A percentile compares a stretch with the other conserved stretches of the same genome.
Evolutionary conservation across 1,140 invertebrate species (phyloP).

Genomic region (Hesperophylax magnus): DNA sequence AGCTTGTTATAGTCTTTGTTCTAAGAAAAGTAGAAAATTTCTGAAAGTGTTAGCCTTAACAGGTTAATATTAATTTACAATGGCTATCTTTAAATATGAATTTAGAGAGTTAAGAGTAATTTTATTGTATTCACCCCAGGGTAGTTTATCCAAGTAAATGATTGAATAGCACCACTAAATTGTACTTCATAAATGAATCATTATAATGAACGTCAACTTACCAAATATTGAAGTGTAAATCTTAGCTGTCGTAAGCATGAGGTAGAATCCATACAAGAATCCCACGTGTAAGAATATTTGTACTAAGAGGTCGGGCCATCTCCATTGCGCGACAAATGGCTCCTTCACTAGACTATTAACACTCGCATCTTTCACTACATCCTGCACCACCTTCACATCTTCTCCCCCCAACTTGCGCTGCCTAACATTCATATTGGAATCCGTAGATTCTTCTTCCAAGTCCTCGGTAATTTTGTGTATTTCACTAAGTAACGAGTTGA

Average conservation of each 20-base stretch:
- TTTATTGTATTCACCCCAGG: no score
- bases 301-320: conserved; percentile 79
- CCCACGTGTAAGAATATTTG: conserved; percentile 79
- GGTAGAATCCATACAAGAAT: conserved; percentile 79
- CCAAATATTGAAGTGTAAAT: conserved; percentile 79
- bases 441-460: conserved; percentile 18
- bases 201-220: conserved; percentile 67
- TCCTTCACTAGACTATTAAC: conserved; percentile 53
- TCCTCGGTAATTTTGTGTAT: conserved; percentile 1
- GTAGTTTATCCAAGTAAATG: no score
- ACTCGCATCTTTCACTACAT: conserved; percentile 3
- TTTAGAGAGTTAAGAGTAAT: no score
- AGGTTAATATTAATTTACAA: no score
- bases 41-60: no score
- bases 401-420: conserved; percentile 18
- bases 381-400: not conserved
- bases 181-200: no score
- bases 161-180: no score
- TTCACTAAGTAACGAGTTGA: conserved; percentile 22
- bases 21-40: no score
- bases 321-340: conserved; percentile 74
- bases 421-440: conserved; percentile 22
- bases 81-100: no score
- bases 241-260: conserved; percentile 76
- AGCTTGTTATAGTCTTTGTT: no score